Evolutionary conservation across 92 coral and sea anemone species (phyloP).

Genomic region (Heliopora coerulea): DNA sequence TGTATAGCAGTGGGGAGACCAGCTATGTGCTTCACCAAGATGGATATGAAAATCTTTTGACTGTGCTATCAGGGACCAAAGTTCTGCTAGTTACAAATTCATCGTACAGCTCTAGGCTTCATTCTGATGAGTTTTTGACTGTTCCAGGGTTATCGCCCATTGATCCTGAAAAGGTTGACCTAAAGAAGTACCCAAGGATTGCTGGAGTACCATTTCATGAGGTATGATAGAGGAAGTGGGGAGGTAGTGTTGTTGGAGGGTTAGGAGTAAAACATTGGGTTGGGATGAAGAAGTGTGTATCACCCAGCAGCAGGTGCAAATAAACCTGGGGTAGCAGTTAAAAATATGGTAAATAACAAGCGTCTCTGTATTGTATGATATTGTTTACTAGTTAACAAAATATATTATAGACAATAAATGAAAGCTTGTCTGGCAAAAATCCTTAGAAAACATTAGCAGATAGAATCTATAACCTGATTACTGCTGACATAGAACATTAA

Average conservation of each 20-base stretch:
- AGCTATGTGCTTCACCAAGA: conserved; percentile 87
- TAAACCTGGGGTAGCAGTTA: too few species aligned
- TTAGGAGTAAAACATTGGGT: too few species aligned
- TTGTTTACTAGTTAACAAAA: too few species aligned
- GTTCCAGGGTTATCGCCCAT: conserved; percentile 80
- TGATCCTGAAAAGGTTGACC: conserved; percentile 93
- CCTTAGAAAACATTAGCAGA: too few species aligned
- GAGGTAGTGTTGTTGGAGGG: background rate
- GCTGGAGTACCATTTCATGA: conserved; percentile 78
- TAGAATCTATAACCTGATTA: too few species aligned
- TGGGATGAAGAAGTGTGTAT: too few species aligned
- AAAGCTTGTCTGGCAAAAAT: too few species aligned
- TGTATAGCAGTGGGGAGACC: conserved; percentile 88
- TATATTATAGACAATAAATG: too few species aligned
- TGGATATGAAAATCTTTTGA: conserved; percentile 81
- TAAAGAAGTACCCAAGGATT: conserved; percentile 68
- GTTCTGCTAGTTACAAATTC: conserved; percentile 75
- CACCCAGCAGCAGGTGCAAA: too few species aligned
- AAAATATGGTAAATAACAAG: too few species aligned
- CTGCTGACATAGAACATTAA: too few species aligned
- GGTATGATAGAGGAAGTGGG: conserved; percentile 45
- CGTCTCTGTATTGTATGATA: too few species aligned
- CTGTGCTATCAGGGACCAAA: conserved; percentile 82
- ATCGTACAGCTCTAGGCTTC: conserved; percentile 51
- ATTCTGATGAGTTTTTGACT: conserved; percentile 62